Conservation (phyloP, 2,797 vertebrate species). For the Hypotaenidia philippensis region DNA sequence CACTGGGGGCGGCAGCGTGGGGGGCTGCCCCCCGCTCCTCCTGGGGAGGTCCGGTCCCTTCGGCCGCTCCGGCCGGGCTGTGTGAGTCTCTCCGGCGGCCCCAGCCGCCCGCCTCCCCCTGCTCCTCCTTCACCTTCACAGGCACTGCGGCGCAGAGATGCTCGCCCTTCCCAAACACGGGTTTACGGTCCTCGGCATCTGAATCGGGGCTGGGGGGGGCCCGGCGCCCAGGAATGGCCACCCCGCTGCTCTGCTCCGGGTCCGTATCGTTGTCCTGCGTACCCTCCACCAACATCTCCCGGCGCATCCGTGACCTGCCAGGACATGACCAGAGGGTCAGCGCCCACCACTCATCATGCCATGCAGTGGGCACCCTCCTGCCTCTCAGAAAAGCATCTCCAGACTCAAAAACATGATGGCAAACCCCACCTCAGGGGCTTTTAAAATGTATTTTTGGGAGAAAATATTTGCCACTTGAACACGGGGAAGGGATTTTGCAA, state of each 20-base stretch:
- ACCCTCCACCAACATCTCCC: conserved; percentile 94
- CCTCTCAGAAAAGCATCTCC: too few relatives aligned
- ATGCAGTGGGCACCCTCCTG: too few relatives aligned
- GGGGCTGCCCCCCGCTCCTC: conserved; percentile 76
- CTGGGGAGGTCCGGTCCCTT: conserved; percentile 78
- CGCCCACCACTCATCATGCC: accelerated
- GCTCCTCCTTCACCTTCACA: conserved; percentile 90
- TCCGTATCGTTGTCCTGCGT: conserved; percentile 93
- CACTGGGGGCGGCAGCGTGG: background rate
- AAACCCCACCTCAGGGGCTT: background rate
- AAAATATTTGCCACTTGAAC: background rate
- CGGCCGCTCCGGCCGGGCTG: conserved; percentile 55
- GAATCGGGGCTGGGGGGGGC: conserved; percentile 86
- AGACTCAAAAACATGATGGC: background rate
- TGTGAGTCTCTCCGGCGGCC: conserved; percentile 62
- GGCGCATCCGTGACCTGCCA: conserved; percentile 95
- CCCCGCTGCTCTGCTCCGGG: conserved; percentile 84
- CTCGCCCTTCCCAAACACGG: conserved; percentile 46
- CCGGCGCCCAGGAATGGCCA: conserved; percentile 47
- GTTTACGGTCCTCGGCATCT: conserved; percentile 88
- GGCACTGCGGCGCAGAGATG: conserved; percentile 61
- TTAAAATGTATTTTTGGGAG: accelerated
- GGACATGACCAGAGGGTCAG: background rate
- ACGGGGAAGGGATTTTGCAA: accelerated
- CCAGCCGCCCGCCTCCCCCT: conserved; percentile 71